A percentile compares a stretch with the other conserved stretches of the same genome.
Evolutionary conservation across 2,113 vertebrate species (phyloP).

Genomic region (cat (Felis catus)): F.catus_Fca126_mat1.0 CM031415.1:12321501-12322000

Average conservation of each 20-base stretch:
- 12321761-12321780: background rate
- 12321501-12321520: slow-evolving; percentile 2
- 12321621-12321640: background rate
- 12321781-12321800: background rate
- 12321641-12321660: background rate
- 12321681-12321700: background rate
- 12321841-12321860: background rate
- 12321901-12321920: background rate
- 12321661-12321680: background rate
- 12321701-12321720: background rate
- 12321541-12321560: background rate
- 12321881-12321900: background rate
- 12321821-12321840: background rate
- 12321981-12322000: background rate
- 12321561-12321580: background rate
- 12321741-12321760: background rate
- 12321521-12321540: background rate
- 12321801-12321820: background rate
- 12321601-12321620: background rate
- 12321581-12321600: background rate
- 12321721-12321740: background rate
- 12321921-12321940: background rate
- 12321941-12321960: too few species aligned
- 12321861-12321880: background rate
- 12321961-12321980: background rate